Percentiles rank a stretch among this genome's conserved stretches.
phyloP scores from a whole-genome alignment of 1,140 invertebrate genomes.

The Listronotus bonariensis region DNA sequence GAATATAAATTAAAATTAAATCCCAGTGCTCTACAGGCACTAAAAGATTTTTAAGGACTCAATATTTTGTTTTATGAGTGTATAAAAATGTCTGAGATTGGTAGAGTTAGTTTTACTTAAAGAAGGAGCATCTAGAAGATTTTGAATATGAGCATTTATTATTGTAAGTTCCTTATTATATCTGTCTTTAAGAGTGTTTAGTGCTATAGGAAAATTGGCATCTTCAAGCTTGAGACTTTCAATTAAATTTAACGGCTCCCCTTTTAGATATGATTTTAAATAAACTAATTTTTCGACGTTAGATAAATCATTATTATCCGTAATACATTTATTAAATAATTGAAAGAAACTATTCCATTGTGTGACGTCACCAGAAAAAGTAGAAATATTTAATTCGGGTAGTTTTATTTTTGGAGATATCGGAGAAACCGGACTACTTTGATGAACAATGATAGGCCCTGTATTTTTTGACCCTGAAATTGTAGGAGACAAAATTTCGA shows the following conservation, averaged over 20 bases:
- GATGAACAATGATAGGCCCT: no score
- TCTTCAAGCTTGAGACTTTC: neutral
- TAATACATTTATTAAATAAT: no score
- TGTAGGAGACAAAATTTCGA: no score
- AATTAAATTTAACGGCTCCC: slow-evolving; percentile 1
- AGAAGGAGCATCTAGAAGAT: neutral
- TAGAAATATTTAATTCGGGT: no score
- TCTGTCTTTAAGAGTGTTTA: slow-evolving; percentile 4
- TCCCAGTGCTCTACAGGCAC: neutral
- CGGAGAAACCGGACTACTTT: no score
- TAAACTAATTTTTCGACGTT: slow-evolving; percentile 1
- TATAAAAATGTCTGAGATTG: neutral
- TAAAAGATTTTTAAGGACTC: neutral
- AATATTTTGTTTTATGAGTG: neutral
- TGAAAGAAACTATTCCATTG: no score
- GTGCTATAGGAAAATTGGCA: slow-evolving; percentile 1
- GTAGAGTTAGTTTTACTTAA: neutral
- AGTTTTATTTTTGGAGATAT: no score
- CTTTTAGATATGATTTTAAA: slow-evolving; percentile 6
- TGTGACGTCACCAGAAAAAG: no score
- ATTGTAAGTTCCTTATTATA: slow-evolving; percentile 3
- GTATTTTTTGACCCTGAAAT: no score
- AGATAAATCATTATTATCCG: no score
- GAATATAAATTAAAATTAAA: slow-evolving; percentile 2
- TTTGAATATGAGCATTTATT: neutral